phyloP scores from a whole-genome alignment of 2,888 invertebrate species.

The Ormyrus pomaceus region DNA sequence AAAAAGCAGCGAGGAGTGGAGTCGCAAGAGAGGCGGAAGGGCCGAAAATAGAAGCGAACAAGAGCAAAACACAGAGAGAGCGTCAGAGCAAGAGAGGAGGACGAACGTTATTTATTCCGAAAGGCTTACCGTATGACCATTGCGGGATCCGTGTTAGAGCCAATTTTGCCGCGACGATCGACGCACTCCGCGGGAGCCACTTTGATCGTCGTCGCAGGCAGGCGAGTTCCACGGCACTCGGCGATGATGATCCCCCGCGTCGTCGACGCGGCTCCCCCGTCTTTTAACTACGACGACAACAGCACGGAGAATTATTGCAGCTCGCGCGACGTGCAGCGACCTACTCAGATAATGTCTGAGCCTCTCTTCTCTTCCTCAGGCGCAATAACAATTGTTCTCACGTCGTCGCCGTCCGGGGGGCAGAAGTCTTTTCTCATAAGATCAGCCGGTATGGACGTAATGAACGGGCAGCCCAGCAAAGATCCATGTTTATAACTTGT shows the following conservation, averaged over 20 bases:
- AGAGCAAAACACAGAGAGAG: constrained; percentile 52
- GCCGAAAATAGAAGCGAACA: constrained; percentile 55
- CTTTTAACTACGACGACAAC: background rate
- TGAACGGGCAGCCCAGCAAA: background rate
- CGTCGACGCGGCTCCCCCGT: background rate
- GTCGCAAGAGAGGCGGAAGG: constrained; percentile 40
- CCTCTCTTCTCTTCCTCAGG: constrained; percentile 3
- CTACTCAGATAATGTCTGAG: background rate
- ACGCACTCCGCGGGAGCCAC: constrained; percentile 68
- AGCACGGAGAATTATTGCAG: too few relatives aligned
- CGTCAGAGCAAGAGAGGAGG: constrained; percentile 35
- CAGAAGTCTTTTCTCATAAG: constrained; percentile 36
- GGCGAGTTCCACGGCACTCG: constrained; percentile 40
- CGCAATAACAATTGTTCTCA: background rate
- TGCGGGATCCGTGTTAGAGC: constrained; percentile 72
- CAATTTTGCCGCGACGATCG: constrained; percentile 69
- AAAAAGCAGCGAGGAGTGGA: constrained; percentile 4
- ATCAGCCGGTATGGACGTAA: constrained; percentile 34
- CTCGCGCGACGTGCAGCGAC: background rate
- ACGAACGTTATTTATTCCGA: constrained; percentile 37
- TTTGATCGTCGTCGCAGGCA: constrained; percentile 57
- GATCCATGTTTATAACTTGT: constrained; percentile 17
- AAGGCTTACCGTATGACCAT: constrained; percentile 73
- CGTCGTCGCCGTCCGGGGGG: constrained; percentile 10
- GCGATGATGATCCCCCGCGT: constrained; percentile 29